These are phyloP conservation scores for human DNA, from an alignment of 2,113 vertebrate genomes.

Conservation along the genomic window GRCh38 chr3:107590501-107591000, in stretches of 20 bases:
- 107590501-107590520: not conserved
- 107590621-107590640: not conserved
- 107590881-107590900: not conserved
- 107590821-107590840: not conserved
- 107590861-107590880: constrained; percentile 10
- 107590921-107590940: not conserved
- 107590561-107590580: not conserved
- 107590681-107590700: not conserved
- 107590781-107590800: not conserved
- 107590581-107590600: not conserved
- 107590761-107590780: not conserved
- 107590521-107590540: not conserved
- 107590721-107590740: not conserved
- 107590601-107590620: not conserved
- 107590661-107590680: not conserved
- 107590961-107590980: constrained; percentile 31
- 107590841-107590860: not conserved
- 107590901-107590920: not conserved
- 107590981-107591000: constrained; percentile 46
- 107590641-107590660: not conserved
- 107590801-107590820: constrained; percentile 3
- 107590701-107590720: not conserved
- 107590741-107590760: not conserved
- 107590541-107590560: not conserved
- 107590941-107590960: not conserved